Evolutionary conservation across 2,797 vertebrate species (phyloP), one percentile per base, ranked within the genome.

Genomic region (Halcyon chelicuti): DNA sequence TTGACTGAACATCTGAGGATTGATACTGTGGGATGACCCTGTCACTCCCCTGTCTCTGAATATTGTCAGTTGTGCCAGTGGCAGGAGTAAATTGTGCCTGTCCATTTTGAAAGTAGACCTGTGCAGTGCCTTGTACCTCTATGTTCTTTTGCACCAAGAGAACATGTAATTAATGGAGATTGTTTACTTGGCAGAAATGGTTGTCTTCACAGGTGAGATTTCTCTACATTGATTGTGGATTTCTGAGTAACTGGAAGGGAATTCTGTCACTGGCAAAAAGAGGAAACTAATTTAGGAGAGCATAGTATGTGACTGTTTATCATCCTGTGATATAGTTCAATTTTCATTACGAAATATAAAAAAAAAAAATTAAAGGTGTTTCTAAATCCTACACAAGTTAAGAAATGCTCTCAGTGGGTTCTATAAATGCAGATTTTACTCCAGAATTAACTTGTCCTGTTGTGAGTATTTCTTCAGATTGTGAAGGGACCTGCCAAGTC

Each of bases 381-480:
- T 67, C 57, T 70, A 77, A 66, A 68, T 86, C 51, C 57, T 58
- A n/a, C 60, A 39, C 46, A 75, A 78, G 49, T 70, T 92, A 44
- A 61, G 81, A 68, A 88, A 5, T n/a, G 18, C 21, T 91, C 31
- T 93, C 70, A 26, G 58, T 19, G 61, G 62, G 35, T 68, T 47
- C 62, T 78, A 28, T 68, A 60, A 89, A 88, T 70, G 57, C 86
- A 58, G 54, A 72, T 94, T 95, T 96, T 72, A 46, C 63, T 84
- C 39, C 52, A 31, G 12, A 29, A 62, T 90, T 86, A 86, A 57
- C 47, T 87, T 6, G 6, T 76, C 46, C 63, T 90, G 57, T 62
- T 77, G 33, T 47, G 82, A 84, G 87, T 88, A 37, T 71, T 94
- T 86, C 88, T 68, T 95, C 55, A 86, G 63, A 74, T 81, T 67